Percentiles rank a stretch among this genome's conserved stretches.
These are phyloP conservation scores for Catostylus mosaicus DNA, from an alignment of 30 jellyfish, hydroid and myxozoan species.

Conservation along the genomic window DNA sequence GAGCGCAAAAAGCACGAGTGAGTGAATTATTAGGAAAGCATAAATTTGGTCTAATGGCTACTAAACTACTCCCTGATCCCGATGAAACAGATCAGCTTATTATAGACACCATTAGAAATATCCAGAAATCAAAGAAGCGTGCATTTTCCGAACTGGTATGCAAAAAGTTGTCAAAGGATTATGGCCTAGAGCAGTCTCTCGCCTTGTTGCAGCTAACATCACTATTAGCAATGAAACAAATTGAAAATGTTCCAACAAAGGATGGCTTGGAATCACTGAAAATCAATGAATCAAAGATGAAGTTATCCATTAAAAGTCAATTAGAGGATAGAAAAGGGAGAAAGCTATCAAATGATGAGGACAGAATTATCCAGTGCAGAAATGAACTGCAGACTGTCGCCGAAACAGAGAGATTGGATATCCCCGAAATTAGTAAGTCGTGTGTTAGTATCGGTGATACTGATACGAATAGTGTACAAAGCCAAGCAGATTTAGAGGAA, in stretches of 20 bases:
- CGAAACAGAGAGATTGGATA: neutral
- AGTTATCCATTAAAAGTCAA: slow-evolving; percentile 2
- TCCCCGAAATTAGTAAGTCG: slow-evolving; percentile 7
- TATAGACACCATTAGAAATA: neutral
- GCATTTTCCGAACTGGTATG: neutral
- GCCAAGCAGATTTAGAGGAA: neutral
- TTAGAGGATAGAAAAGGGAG: slow-evolving; percentile 9
- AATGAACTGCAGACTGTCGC: slow-evolving; percentile 30
- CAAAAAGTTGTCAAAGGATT: neutral
- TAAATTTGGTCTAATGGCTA: neutral
- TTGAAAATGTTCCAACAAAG: slow-evolving; percentile 10
- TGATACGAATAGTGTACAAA: slow-evolving; percentile 13
- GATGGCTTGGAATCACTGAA: slow-evolving; percentile 5
- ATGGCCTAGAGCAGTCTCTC: neutral
- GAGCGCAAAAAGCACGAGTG: too few species aligned
- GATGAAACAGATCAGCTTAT: neutral
- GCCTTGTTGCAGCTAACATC: slow-evolving; percentile 6
- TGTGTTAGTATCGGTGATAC: slow-evolving; percentile 6
- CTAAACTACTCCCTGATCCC: neutral
- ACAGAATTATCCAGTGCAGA: slow-evolving; percentile 10
- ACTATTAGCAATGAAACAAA: neutral
- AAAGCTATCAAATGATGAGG: slow-evolving; percentile 14
- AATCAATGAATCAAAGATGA: slow-evolving; percentile 13
- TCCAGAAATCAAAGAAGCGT: neutral
- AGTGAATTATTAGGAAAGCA: neutral